Conservation (phyloP, 2,888 invertebrate species). For the Schizaphis graminum region DNA sequence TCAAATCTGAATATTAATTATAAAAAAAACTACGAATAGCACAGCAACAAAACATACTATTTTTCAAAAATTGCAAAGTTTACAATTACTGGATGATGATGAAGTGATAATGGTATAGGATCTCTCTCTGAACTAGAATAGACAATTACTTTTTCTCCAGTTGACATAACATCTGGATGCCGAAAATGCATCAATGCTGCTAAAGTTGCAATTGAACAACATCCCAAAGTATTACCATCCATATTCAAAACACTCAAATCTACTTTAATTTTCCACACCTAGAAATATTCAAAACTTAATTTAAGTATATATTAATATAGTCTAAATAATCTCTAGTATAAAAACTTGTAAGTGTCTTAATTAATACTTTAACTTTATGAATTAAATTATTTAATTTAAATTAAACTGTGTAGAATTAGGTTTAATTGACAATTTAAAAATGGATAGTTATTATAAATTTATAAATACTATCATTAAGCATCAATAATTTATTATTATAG, state of each 20-base stretch:
- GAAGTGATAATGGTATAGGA: conserved; percentile 88
- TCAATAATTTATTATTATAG: too few species aligned
- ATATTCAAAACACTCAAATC: conserved; percentile 93
- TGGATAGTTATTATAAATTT: not conserved
- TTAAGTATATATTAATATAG: not conserved
- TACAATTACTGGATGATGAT: conserved; percentile 92
- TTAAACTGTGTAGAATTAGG: not conserved
- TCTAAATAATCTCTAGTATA: not conserved
- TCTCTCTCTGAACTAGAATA: conserved; percentile 88
- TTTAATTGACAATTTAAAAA: not conserved
- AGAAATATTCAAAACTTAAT: conserved; percentile 67
- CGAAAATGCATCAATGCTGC: conserved; percentile 91
- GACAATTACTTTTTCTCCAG: conserved; percentile 84
- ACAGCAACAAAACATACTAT: conserved; percentile 74
- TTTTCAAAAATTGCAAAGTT: conserved; percentile 86
- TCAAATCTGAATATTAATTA: conserved; percentile 36
- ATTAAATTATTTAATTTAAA: not conserved
- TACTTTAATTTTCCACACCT: conserved; percentile 89
- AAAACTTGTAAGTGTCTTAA: not conserved
- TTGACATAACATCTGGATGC: conserved; percentile 89
- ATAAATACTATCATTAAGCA: not conserved
- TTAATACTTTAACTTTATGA: not conserved
- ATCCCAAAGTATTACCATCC: conserved; percentile 90
- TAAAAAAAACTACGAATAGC: not conserved
- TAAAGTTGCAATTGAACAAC: conserved; percentile 91